Evolutionary conservation across 1,140 invertebrate genomes (phyloP), one percentile per base, ranked within the genome.

Genomic region (Pemphigus obesinymphae): DNA sequence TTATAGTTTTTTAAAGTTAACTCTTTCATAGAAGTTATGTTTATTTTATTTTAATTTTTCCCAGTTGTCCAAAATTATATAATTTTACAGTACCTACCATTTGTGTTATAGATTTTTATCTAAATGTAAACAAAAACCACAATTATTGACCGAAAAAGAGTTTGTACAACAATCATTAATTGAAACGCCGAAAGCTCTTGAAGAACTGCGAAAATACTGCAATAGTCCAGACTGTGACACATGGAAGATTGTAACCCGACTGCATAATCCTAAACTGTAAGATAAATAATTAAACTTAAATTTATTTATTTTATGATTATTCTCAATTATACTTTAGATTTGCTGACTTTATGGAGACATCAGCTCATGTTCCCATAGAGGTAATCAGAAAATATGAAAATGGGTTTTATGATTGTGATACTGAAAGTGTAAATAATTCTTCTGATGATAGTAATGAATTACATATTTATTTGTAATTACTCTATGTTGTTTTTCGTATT

Each of bases 191-290:
- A 92, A 92, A 86, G 94, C 95, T 1, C 87, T 98, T n/a, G 89
- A 92, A 48, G 90, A 93, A 50, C 88, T 98, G 40, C 89, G 93
- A 81, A 85, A 90, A n/a, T 96, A 91, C 88, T 97, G 96, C 86
- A 91, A 90, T 31, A 97, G 95, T 89, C 95, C 96, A 0, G 89
- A 96, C 75, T 97, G 95, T 86, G 92, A 95, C 84, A 91, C 94
- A 81, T 98, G 96, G 97, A 93, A 91, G 86, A 90, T 93, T 61
- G 90, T 94, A 83, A 87, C 92, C 37, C 91, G 89, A 86, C 87
- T 96, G 6, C 91, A 92, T 85, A 89, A 93, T 86, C 93, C 94
- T 8, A 88, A 91, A 84, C 91, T 92, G 93, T 94, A 85, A 83
- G 37, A 5, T 40, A 40, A 40, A 40, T 40, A 5, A 10, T 5